These are phyloP conservation scores for Macaria liturata DNA, from an alignment of 2,888 invertebrate species.

Conservation along the genomic window DNA sequence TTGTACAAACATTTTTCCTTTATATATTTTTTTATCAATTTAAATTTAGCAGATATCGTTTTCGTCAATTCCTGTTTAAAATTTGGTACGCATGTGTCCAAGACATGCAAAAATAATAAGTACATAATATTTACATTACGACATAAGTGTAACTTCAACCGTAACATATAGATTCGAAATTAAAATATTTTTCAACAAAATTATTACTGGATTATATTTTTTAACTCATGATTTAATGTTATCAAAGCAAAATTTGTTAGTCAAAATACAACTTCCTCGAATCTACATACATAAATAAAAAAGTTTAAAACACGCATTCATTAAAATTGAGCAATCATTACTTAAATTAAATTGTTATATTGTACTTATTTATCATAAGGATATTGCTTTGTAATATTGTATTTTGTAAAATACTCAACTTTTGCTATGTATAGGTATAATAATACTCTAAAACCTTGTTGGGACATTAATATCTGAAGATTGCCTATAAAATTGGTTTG, in stretches of 20 bases:
- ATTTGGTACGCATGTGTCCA: conserved; percentile 48
- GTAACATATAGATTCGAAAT: no score
- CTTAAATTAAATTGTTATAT: conserved; percentile 67
- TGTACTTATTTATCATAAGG: conserved; percentile 73
- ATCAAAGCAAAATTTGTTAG: no score
- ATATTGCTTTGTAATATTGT: conserved; percentile 37
- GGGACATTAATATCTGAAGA: background rate
- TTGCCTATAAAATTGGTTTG: conserved; percentile 9
- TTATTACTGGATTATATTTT: no score
- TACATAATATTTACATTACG: no score
- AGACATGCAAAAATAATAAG: conserved; percentile 21
- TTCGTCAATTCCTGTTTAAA: conserved; percentile 67
- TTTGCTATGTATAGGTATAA: conserved; percentile 20
- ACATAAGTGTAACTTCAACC: no score
- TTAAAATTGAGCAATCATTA: conserved; percentile 77
- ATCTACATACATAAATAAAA: no score
- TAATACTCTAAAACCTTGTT: conserved; percentile 16
- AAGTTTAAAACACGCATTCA: conserved; percentile 41
- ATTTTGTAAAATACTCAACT: conserved; percentile 28
- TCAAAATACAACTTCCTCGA: no score
- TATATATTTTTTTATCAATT: conserved; percentile 40
- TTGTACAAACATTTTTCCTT: conserved; percentile 54
- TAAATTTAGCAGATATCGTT: conserved; percentile 41
- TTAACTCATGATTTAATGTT: no score
- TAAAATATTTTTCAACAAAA: no score